Conservation (phyloP, 2,888 invertebrate species). For the Epirrhoe alternata region DNA sequence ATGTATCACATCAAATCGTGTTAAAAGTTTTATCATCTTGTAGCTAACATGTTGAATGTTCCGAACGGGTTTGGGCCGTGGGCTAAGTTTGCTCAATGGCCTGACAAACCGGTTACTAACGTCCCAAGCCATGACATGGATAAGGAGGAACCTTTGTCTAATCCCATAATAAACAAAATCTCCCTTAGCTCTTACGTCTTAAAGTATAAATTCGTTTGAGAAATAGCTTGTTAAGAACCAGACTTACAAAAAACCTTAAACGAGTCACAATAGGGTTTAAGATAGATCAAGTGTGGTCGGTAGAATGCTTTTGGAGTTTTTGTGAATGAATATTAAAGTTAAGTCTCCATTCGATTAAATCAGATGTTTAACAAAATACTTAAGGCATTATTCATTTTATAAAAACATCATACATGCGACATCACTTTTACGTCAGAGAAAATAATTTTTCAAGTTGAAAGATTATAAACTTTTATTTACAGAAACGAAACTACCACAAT, state of each 20-base stretch:
- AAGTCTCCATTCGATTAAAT: slow-evolving; percentile 9
- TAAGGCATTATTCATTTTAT: neutral
- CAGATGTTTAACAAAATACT: neutral
- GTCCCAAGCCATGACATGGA: slow-evolving; percentile 34
- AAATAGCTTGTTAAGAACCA: slow-evolving; percentile 1
- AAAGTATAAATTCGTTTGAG: neutral
- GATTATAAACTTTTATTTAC: too few species aligned
- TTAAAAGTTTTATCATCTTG: slow-evolving; percentile 12
- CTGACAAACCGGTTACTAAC: slow-evolving; percentile 34
- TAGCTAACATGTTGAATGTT: slow-evolving; percentile 18
- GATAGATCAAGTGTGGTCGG: neutral
- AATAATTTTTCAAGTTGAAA: too few species aligned
- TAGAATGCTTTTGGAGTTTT: slow-evolving; percentile 27
- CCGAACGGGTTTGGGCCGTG: slow-evolving; percentile 28
- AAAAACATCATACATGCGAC: too few species aligned
- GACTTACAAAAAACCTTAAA: slow-evolving; percentile 11
- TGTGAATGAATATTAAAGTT: slow-evolving; percentile 32
- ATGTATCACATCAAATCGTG: neutral
- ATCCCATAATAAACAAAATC: neutral
- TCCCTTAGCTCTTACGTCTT: neutral
- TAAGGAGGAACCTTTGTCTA: slow-evolving; percentile 34
- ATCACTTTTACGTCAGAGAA: too few species aligned
- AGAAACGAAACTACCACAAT: too few species aligned
- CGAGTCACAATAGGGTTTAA: neutral
- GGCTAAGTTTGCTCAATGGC: slow-evolving; percentile 39